phyloP scores from a whole-genome alignment of 2,888 invertebrate species.

The Athalia rosae region DNA sequence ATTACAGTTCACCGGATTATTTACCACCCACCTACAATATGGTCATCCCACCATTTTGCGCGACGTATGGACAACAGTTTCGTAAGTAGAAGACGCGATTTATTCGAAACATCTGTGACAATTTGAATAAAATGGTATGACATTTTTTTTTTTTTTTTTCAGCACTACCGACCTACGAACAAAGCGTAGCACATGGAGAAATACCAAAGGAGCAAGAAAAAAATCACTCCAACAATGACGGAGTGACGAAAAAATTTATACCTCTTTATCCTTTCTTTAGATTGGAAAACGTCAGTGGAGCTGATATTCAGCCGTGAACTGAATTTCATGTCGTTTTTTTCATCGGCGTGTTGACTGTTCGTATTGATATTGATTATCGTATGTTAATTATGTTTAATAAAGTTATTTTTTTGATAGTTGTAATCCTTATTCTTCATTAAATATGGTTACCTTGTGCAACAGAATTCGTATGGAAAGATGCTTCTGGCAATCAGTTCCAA shows the following conservation, averaged over 20 bases:
- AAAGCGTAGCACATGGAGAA: background rate
- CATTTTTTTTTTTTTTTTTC: background rate
- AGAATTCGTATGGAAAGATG: too few species aligned
- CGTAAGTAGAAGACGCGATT: background rate
- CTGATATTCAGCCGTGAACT: background rate
- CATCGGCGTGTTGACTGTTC: too few species aligned
- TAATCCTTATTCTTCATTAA: too few species aligned
- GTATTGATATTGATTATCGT: too few species aligned
- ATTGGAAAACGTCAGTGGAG: background rate
- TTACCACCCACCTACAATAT: background rate
- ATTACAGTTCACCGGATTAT: background rate
- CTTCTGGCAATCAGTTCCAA: too few species aligned
- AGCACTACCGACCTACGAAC: conserved; percentile 13
- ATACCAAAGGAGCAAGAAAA: background rate
- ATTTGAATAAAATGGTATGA: background rate
- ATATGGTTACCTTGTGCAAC: too few species aligned
- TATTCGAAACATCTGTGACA: background rate
- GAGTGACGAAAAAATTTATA: background rate
- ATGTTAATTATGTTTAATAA: too few species aligned
- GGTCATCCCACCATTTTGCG: background rate
- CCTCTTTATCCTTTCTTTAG: conserved; percentile 1
- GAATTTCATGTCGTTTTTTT: background rate
- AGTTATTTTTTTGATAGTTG: too few species aligned
- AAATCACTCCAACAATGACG: background rate
- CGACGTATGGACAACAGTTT: background rate